A percentile compares a stretch with the other conserved stretches of the same genome.
These are phyloP conservation scores for Pongo pygmaeus DNA, from an alignment of 2,113 vertebrate species.

Conservation along the genomic window DNA sequence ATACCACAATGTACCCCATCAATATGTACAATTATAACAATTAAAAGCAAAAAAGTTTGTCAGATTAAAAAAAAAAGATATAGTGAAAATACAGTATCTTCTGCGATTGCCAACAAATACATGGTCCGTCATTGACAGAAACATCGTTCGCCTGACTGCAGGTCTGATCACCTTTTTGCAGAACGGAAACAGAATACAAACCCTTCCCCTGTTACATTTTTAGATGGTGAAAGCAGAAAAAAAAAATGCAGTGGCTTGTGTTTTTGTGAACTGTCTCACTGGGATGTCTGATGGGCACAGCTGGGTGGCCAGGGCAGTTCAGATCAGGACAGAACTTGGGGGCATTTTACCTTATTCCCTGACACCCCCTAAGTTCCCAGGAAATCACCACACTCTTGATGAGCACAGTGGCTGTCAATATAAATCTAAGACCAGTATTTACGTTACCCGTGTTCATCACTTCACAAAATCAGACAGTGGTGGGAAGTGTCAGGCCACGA, in stretches of 20 bases:
- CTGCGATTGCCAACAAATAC: neutral
- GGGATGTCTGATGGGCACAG: accelerated
- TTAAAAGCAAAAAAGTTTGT: neutral
- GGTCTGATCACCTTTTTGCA: accelerated
- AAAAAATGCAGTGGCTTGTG: neutral
- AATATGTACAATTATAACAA: neutral
- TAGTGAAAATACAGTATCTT: neutral
- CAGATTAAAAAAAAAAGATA: neutral
- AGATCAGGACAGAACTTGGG: neutral
- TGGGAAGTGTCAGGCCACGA: too few species aligned
- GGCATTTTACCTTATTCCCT: neutral
- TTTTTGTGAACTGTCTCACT: neutral
- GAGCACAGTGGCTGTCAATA: accelerated
- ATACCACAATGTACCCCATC: neutral
- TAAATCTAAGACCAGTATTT: neutral
- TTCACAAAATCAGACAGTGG: neutral
- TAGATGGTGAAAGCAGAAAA: neutral
- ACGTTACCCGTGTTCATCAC: neutral
- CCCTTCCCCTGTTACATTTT: accelerated
- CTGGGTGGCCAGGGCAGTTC: too few species aligned
- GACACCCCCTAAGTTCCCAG: too few species aligned
- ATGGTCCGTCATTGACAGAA: neutral
- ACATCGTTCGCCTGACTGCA: neutral
- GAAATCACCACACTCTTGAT: neutral
- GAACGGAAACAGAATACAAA: neutral